Conservation (phyloP, 2,113 vertebrate species). For the Pao palembangensis region DNA sequence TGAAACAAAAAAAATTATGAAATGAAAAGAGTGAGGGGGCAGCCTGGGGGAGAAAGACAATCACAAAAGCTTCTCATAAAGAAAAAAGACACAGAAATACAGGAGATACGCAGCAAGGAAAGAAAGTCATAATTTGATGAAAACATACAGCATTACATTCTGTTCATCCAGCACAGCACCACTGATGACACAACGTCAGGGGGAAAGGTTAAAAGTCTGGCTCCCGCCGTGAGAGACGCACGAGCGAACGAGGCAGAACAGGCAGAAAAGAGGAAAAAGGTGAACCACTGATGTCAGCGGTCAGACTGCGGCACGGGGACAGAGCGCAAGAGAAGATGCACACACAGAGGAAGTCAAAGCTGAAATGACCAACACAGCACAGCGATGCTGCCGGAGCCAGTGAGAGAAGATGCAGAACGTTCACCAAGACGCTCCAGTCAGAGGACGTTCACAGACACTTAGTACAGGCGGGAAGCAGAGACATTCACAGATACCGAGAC, state of each 20-base stretch:
- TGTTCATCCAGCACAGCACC: conserved; percentile 46
- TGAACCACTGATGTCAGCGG: conserved; percentile 61
- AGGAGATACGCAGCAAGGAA: conserved; percentile 39
- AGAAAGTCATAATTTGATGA: conserved; percentile 48
- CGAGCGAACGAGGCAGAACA: conserved; percentile 45
- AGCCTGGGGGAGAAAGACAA: conserved; percentile 45
- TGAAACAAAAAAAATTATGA: conserved; percentile 33
- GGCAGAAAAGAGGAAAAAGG: conserved; percentile 54
- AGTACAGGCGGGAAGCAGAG: conserved; percentile 20
- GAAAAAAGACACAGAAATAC: conserved; percentile 44
- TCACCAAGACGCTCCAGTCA: conserved; percentile 34
- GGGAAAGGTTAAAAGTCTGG: conserved; percentile 50
- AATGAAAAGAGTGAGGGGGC: conserved; percentile 11
- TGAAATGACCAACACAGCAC: conserved; percentile 59
- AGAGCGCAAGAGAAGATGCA: conserved; percentile 51
- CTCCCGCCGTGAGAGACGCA: conserved; percentile 38
- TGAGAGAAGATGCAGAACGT: conserved; percentile 46
- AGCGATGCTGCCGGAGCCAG: conserved; percentile 60
- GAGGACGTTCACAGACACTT: conserved; percentile 46
- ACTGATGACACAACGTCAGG: conserved; percentile 46
- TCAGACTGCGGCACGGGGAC: conserved; percentile 48
- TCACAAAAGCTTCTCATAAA: conserved; percentile 52
- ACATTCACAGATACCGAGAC: conserved; percentile 30
- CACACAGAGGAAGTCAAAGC: conserved; percentile 51
- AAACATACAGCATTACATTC: conserved; percentile 53